Conservation (phyloP, 2,888 invertebrate genomes). For the Ennomos erosarius region DNA sequence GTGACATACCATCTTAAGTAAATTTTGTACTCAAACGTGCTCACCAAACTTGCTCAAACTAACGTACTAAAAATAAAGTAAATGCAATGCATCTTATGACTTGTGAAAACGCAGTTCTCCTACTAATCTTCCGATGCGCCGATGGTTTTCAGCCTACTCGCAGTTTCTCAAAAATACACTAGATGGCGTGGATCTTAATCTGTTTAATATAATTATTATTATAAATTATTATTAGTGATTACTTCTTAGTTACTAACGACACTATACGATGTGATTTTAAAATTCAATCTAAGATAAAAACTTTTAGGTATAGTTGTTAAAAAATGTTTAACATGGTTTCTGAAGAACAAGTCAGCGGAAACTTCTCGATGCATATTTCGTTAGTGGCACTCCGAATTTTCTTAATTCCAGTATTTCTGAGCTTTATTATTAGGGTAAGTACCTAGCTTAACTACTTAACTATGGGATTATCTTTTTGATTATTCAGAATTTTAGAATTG, state of each 20-base stretch:
- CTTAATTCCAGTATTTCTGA: conserved; percentile 54
- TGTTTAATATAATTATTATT: conserved; percentile 4
- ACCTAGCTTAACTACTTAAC: conserved; percentile 41
- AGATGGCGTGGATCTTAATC: conserved; percentile 38
- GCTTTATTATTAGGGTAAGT: conserved; percentile 51
- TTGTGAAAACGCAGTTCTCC: no score
- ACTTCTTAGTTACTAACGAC: conserved; percentile 17
- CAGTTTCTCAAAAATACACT: conserved; percentile 25
- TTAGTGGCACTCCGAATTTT: conserved; percentile 67
- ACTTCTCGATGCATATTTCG: conserved; percentile 75
- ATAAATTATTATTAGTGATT: no score
- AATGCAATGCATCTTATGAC: no score
- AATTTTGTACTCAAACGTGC: no score
- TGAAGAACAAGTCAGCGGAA: conserved; percentile 65
- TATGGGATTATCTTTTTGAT: conserved; percentile 8
- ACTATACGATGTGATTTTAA: no score
- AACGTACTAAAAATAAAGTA: no score
- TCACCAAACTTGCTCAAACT: no score
- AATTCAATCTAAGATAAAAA: no score
- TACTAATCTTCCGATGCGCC: no score
- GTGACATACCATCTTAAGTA: no score
- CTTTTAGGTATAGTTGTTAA: conserved; percentile 20
- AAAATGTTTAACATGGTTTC: conserved; percentile 53
- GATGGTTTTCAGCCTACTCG: conserved; percentile 8
- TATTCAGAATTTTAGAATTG: no score